Evolutionary conservation across 2,888 invertebrate species (phyloP).

Genomic region (Parnassius mnemosyne): DNA sequence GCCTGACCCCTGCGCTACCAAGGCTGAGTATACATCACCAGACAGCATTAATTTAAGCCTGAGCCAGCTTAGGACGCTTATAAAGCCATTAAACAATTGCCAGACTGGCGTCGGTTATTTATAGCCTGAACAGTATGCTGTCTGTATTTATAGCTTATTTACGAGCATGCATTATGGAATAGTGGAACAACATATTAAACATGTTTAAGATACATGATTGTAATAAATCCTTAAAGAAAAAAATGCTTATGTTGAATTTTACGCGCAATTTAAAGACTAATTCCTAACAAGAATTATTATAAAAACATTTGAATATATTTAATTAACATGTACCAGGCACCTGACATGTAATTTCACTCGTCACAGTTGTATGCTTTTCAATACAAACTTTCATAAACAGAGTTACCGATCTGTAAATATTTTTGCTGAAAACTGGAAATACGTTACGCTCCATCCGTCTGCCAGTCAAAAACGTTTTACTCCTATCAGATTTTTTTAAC

Average conservation of each 20-base stretch:
- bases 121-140: conserved; percentile 15
- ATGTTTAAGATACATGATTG: too few species aligned
- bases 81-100: conserved; percentile 23
- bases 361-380: neutral
- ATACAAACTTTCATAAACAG: conserved; percentile 1
- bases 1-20: too few species aligned
- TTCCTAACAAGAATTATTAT: neutral
- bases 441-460: neutral
- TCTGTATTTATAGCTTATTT: conserved; percentile 20
- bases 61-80: conserved; percentile 19
- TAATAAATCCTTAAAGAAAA: too few species aligned
- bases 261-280: too few species aligned
- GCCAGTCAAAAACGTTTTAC: neutral
- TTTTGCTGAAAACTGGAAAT: conserved; percentile 8
- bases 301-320: neutral
- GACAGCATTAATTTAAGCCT: conserved; percentile 11
- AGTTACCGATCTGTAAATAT: conserved; percentile 6
- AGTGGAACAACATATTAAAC: neutral
- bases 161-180: conserved; percentile 9
- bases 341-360: neutral
- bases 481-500: neutral
- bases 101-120: conserved; percentile 21
- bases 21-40: neutral
- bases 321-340: neutral
- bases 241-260: too few species aligned